Percentiles rank a stretch among this genome's conserved stretches.
Conservation (phyloP, 2,113 vertebrate genomes). For the Tragelaphus imberbis region DNA sequence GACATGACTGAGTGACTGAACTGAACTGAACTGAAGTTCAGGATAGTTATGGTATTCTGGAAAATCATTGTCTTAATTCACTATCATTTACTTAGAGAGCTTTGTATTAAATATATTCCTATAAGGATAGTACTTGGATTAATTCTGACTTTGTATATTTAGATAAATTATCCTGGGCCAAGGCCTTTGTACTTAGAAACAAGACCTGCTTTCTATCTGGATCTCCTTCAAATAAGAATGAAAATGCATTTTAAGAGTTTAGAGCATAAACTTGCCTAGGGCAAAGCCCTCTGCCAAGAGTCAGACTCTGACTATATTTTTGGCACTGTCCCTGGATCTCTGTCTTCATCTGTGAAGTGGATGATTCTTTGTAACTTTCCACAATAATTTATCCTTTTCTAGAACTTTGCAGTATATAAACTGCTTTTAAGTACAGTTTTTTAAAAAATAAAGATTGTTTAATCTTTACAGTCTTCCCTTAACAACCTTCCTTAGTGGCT, state of each 20-base stretch:
- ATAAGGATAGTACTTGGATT: not conserved
- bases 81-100: not conserved
- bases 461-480: not conserved
- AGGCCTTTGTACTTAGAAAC: not conserved
- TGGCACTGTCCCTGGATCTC: not conserved
- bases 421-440: not conserved
- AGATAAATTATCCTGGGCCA: not conserved
- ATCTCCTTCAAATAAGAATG: not conserved
- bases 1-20: no score
- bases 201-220: not conserved
- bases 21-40: not conserved
- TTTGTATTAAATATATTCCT: not conserved
- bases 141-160: not conserved
- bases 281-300: not conserved
- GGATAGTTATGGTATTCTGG: not conserved
- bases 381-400: not conserved
- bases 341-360: not conserved
- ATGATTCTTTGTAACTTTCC: not conserved
- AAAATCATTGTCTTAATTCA: not conserved
- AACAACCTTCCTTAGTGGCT: not conserved
- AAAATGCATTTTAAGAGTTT: not conserved
- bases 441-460: not conserved
- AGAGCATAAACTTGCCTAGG: not conserved
- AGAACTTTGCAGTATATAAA: not conserved
- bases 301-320: rapidly evolving